Evolutionary conservation across 2,113 vertebrate species (phyloP), one percentile per base, ranked within the genome.

Genomic region (Thermophis baileyi): DNA sequence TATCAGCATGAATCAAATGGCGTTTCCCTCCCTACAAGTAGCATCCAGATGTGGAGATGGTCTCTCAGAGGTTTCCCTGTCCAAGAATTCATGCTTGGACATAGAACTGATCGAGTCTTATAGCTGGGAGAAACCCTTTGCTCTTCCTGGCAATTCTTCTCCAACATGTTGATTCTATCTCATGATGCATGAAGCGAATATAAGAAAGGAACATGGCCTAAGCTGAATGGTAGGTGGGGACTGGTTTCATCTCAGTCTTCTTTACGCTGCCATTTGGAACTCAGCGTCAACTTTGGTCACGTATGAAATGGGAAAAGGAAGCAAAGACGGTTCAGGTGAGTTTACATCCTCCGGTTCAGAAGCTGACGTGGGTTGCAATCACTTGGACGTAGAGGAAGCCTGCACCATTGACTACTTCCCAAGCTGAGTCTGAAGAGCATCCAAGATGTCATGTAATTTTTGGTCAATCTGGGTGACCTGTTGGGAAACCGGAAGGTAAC

Each of bases 371-470:
- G 89, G 30, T 47, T 86, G 90, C 63, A 50, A 91, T 24, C 85
- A 91, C 27, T 85, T 93, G 88, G 8, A 89, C 54, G 94, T 35
- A 16, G 55, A 85, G 35, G 96, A 92, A 89, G 92, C 74, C 94
- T 93, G 63, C 35, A 92, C 91, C 85, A 51, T 88, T 54, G 90
- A 86, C 53, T 90, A 93, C 60, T 94, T 95, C 85, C 60, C 30
- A 9, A 96, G 88, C 50, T 96, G 96, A 93, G 90, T 88, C 50
- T 92, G 95, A 9, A 97, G 97, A 0, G 0, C 87, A 57, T 87
- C 94, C 95, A 97, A 94, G 96, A 97, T 97, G 85, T 95, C 96
- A 87, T 97, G 95, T n/a, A 97, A 92, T 95, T 97, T 97, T 92
- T 97, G 97, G 90, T 97, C 97, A 91, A 97, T 97, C 93, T 97